Base-by-base conservation (phyloP, 2,888 invertebrate genomes). In the Artemia sp. region DNA sequence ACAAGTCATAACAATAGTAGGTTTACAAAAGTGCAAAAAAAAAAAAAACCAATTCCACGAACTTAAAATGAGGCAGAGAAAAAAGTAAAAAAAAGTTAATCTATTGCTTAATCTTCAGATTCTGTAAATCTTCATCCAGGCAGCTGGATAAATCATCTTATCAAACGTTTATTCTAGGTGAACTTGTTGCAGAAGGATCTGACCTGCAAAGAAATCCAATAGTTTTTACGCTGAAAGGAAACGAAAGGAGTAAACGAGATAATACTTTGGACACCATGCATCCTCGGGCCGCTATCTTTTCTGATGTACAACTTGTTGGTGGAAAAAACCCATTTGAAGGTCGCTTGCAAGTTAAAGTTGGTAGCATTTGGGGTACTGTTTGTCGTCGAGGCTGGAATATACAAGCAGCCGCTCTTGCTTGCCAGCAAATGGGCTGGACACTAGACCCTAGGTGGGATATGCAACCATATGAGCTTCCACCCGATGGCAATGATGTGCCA, bases 331-430 rank as follows among this genome's bases (percentile, higher is more conserved):
- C 84, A 69, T 84, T 85, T 58, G 93, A 95, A 81, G 98, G 98
- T 0, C 83, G 95, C 73, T 78, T 92, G 53, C 90, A 92, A 81
- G 81, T 81, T 74, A 75, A 69, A 66, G 11, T 69, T 24, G 24
- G 6, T 11, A 12, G 24, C 14, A 38, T 67, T 77, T 97, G 97
- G 97, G 97, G 97, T 52, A 96, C 96, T 0, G 91, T 98, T 0
- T 98, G 98, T 77, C 91, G 91, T 79, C 92, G 97, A 77, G 90
- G 89, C 67, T 98, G 97, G 95, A 93, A 88, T 67, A 86, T 91
- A 24, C 82, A 86, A 66, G 89, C 92, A 76, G 94, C 98, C 0
- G 91, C 94, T 0, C 80, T 97, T 68, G 93, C 91, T 1, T 98
- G 98, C 76, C 90, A 95, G 78, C 96, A 97, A 79, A 80, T 98